These are phyloP conservation scores for Halichoerus grypus DNA, from an alignment of 2,113 vertebrate genomes.

Conservation along the genomic window DNA sequence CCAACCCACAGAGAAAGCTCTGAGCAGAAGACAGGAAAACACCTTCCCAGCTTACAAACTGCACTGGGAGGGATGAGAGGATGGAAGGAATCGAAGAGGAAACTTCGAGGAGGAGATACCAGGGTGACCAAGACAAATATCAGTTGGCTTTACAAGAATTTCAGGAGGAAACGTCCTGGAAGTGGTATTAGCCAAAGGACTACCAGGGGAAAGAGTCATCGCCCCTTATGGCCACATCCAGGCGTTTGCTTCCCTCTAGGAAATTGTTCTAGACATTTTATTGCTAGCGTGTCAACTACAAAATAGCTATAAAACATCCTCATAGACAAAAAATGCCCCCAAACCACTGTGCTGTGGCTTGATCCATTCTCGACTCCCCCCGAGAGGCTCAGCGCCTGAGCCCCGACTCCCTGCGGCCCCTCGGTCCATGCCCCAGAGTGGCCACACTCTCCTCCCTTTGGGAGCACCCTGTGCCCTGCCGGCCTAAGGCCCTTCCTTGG, in stretches of 20 bases:
- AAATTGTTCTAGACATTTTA: neutral
- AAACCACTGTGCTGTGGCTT: fast-evolving
- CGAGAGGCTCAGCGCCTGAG: neutral
- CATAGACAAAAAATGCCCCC: neutral
- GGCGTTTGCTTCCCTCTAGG: neutral
- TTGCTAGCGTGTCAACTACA: neutral
- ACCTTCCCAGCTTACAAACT: neutral
- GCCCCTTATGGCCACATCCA: neutral
- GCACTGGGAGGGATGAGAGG: neutral
- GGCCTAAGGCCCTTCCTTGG: neutral
- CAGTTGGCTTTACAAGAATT: neutral
- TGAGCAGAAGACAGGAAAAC: neutral
- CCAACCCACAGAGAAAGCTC: neutral
- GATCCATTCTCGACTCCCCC: neutral
- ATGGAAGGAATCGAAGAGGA: neutral
- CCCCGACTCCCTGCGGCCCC: neutral
- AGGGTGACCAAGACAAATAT: neutral
- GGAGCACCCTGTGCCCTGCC: neutral
- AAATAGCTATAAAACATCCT: neutral
- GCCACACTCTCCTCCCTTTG: neutral
- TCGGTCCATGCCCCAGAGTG: fast-evolving
- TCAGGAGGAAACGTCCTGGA: neutral
- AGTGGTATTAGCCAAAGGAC: neutral
- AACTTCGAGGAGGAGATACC: neutral
- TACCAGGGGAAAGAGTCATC: neutral